Percentiles rank a stretch among this genome's conserved stretches.
These are phyloP conservation scores for Sebastes hubbsi DNA, from an alignment of 2,797 vertebrate species.

Conservation along the genomic window DNA sequence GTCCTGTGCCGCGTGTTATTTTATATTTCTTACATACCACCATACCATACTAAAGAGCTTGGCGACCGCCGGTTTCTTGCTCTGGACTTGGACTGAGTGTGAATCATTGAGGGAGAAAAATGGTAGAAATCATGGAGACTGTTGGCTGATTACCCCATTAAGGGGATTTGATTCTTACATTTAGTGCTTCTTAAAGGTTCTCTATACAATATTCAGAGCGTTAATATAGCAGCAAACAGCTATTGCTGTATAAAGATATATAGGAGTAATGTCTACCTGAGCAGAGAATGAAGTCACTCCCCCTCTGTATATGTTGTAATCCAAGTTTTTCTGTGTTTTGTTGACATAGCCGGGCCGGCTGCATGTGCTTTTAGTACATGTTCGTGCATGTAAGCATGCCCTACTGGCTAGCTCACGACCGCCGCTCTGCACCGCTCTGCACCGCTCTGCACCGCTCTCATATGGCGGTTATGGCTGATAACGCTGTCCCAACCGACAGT, in stretches of 20 bases:
- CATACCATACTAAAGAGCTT: conserved; percentile 51
- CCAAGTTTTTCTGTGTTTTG: too few species aligned
- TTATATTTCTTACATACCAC: conserved; percentile 60
- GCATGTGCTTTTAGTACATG: accelerated
- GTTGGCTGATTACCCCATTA: not conserved
- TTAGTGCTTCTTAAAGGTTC: not conserved
- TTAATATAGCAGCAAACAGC: too few species aligned
- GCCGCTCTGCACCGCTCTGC: too few species aligned
- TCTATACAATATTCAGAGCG: too few species aligned
- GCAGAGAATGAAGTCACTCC: not conserved
- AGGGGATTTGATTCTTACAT: accelerated
- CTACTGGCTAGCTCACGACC: accelerated
- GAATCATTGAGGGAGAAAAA: not conserved
- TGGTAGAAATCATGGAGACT: not conserved
- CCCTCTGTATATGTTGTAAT: not conserved
- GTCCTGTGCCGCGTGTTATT: conserved; percentile 58
- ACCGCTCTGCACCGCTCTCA: too few species aligned
- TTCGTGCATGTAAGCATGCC: too few species aligned
- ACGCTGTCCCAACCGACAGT: accelerated
- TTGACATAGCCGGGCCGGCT: too few species aligned
- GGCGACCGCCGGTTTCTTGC: conserved; percentile 2
- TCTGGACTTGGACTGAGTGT: not conserved
- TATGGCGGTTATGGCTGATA: accelerated
- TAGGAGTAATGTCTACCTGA: not conserved
- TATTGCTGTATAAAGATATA: too few species aligned